Conservation (phyloP, 2,888 invertebrate species). For the Drosophila engyochracea region DNA sequence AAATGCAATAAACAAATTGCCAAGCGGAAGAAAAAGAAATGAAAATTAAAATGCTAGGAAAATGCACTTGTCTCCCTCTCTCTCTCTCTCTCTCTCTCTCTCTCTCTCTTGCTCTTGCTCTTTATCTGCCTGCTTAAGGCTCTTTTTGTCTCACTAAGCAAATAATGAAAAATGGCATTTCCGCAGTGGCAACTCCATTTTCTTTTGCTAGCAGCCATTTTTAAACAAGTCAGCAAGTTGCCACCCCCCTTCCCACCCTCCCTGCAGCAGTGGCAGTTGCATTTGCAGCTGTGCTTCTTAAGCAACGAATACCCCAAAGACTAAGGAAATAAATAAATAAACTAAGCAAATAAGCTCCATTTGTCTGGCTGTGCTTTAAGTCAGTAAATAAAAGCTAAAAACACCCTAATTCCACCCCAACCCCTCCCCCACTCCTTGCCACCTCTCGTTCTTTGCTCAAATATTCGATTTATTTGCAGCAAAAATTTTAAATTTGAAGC, state of each 20-base stretch:
- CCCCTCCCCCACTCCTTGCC: not conserved
- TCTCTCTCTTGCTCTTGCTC: not conserved
- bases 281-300: slow-evolving; percentile 53
- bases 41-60: slow-evolving; percentile 18
- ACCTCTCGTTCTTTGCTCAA: not conserved
- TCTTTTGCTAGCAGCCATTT: slow-evolving; percentile 15
- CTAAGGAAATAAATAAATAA: not conserved
- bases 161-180: slow-evolving; percentile 72
- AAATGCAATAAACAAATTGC: not conserved
- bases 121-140: not conserved
- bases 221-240: slow-evolving; percentile 75
- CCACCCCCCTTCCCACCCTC: not conserved
- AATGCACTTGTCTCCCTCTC: slow-evolving; percentile 8
- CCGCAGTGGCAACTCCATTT: slow-evolving; percentile 75
- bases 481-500: not conserved
- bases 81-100: not conserved
- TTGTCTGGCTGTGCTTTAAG: slow-evolving; percentile 44
- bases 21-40: slow-evolving; percentile 1
- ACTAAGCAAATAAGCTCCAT: not conserved
- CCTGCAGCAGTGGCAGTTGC: slow-evolving; percentile 62
- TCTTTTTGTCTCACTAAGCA: slow-evolving; percentile 3
- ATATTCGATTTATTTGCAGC: not conserved
- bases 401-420: not conserved
- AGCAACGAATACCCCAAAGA: slow-evolving; percentile 41
- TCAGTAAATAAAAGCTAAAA: slow-evolving; percentile 56